Evolutionary conservation across 2,888 invertebrate species (phyloP), one percentile per base, ranked within the genome.

Genomic region (Dyspetes luteomarginatus): DNA sequence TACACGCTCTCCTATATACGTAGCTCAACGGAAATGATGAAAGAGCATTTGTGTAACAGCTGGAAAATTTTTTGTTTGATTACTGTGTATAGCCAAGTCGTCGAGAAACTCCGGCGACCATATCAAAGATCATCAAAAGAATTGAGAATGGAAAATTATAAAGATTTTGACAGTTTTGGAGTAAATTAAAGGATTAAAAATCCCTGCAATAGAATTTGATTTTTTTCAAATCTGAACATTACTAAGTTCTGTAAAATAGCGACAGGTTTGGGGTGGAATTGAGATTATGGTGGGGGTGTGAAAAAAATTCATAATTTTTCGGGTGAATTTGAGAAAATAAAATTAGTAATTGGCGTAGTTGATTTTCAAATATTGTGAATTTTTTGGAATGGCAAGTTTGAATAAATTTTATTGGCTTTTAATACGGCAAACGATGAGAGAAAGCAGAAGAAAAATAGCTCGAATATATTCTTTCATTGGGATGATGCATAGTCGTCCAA

Each of bases 401-500:
- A 45, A 5, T 1, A n/a, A n/a, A 36, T 36, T 9, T 9, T 12
- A 36, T 36, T 36, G 45, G 26, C 17, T 64, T 64, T n/a, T n/a
- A 17, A 26, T 48, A 17, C 26, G 22, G 50, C 2, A 36, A 15
- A 67, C 50, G 50, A 43, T 43, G 43, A 68, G 68, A 43, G 55
- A 56, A 22, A 68, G 41, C 68, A 55, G 55, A 55, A 41, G 26
- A 55, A n/a, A 52, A 52, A 9, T 9, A 15, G 41, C 55, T 68
- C 43, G 55, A n/a, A 68, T 48, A n/a, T n/a, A 36, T n/a, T 48
- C 50, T 52, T 58, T 65, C 52, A n/a, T 12, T 43, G 55, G 9
- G 78, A 78, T 78, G 78, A 78, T 56, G 73, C 62, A 78, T 73
- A 36, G 73, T 64, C 62, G 75, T 80, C 24, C 82, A 83, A 84